These are phyloP conservation scores for Shargacucullia verbasci DNA, from an alignment of 2,888 invertebrate species.

Conservation along the genomic window DNA sequence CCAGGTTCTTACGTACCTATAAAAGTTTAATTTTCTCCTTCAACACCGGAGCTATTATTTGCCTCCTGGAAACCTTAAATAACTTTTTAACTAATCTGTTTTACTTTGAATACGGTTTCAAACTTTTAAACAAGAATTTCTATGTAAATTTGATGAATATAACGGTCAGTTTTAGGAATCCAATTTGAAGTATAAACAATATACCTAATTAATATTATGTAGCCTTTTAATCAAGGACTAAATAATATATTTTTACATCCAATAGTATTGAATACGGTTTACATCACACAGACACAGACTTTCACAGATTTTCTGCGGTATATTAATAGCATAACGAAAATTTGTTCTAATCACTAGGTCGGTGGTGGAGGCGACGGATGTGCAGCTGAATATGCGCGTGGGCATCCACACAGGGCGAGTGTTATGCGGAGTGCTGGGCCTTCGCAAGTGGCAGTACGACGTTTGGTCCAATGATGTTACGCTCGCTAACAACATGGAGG, in stretches of 20 bases:
- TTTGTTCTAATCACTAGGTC: conserved; percentile 83
- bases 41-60: conserved; percentile 18
- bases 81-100: conserved; percentile 43
- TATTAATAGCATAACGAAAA: not conserved
- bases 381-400: conserved; percentile 97
- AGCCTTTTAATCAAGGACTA: too few relatives aligned
- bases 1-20: conserved; percentile 4
- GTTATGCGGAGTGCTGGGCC: conserved; percentile 96
- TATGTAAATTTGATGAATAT: conserved; percentile 24
- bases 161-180: conserved; percentile 14
- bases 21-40: conserved; percentile 26
- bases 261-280: too few relatives aligned
- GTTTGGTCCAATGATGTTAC: conserved; percentile 98
- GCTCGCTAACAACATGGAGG: conserved; percentile 96
- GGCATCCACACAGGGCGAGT: conserved; percentile 97
- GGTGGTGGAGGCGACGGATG: conserved; percentile 97
- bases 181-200: conserved; percentile 4
- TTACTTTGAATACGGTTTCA: conserved; percentile 23
- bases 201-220: too few relatives aligned
- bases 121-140: conserved; percentile 26
- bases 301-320: not conserved
- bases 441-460: conserved; percentile 98
- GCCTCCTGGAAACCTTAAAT: conserved; percentile 23
- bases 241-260: too few relatives aligned
- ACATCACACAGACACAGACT: too few relatives aligned